Base-by-base conservation (phyloP, 2,888 invertebrate genomes). In the Arctia plantaginis region DNA sequence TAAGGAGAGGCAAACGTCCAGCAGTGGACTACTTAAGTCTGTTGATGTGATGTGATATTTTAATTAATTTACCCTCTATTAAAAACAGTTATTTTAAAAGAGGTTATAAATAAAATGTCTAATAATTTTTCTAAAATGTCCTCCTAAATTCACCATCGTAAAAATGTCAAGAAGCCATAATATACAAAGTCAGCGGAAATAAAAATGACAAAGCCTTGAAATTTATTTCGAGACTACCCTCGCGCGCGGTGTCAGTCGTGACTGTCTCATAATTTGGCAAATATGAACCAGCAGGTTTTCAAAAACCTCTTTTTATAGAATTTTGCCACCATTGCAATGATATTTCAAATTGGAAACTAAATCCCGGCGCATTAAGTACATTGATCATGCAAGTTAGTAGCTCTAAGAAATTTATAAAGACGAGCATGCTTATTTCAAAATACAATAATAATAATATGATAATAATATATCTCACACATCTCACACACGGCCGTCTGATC, bases 231-330 rank as follows among this genome's bases (percentile, higher is more conserved):
- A 74, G 67, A 77, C 74, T 74, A 79, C 69, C 67, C 69, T 66
- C n/a, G 55, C 62, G 27, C 68, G 62, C 66, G 73, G 69, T 62
- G 51, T 3, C n/a, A 71, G 74, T 70, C 80, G 80, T 84, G 82
- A 74, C 66, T 39, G 66, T 44, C 33, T 69, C n/a, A 65, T 82
- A 74, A 82, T 82, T 82, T 79, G 73, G 84, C 74, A 66, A 81
- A 82, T 77, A 76, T 75, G 67, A 72, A n/a, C 27, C 64, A 30
- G 3, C 8, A 35, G 44, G 27, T 13, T 59, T 69, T 59, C 59
- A n/a, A 33, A 15, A 20, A 0, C 8, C 3, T 33, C 13, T 35
- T 55, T 6, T 33, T 44, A 44, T 44, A 10, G 13, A 44, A 13
- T 44, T 15, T 15, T 44, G 10, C 13, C 10, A 44, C 15, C 44